These are phyloP conservation scores for Platycnemis pennipes DNA, from an alignment of 2,888 invertebrate genomes.

Conservation along the genomic window DNA sequence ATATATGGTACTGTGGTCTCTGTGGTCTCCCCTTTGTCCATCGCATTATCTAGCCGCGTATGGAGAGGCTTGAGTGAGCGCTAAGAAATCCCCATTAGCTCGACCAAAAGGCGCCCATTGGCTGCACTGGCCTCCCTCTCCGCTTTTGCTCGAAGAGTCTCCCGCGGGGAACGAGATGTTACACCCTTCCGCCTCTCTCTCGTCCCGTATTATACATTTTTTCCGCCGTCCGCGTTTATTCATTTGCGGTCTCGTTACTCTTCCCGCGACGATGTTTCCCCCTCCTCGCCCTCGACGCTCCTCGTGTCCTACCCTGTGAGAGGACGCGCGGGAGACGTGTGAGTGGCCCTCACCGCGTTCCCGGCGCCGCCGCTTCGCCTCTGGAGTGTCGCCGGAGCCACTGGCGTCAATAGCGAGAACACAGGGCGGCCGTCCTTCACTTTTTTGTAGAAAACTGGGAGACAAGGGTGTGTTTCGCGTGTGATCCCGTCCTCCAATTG, in stretches of 20 bases:
- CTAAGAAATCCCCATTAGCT: not conserved
- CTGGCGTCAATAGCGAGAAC: not conserved
- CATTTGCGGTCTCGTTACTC: not conserved
- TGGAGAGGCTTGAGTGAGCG: not conserved
- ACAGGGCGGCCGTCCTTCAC: not conserved
- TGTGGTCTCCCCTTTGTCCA: no score
- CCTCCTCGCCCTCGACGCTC: not conserved
- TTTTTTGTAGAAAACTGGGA: not conserved
- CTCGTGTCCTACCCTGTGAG: not conserved
- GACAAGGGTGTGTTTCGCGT: not conserved
- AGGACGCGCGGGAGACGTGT: not conserved
- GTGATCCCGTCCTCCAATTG: not conserved
- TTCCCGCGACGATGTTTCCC: not conserved
- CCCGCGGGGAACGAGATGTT: not conserved
- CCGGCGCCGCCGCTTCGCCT: not conserved
- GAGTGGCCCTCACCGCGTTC: not conserved
- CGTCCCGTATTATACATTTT: not conserved
- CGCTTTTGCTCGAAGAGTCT: not conserved
- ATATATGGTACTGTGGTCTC: no score
- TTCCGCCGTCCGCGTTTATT: not conserved
- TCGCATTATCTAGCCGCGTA: not conserved
- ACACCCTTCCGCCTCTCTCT: not conserved
- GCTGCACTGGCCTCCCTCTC: not conserved
- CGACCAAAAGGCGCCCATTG: not conserved
- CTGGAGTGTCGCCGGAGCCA: not conserved